Evolutionary conservation across 2,888 invertebrate species (phyloP).

Genomic region (Drosophila meridionalis): DNA sequence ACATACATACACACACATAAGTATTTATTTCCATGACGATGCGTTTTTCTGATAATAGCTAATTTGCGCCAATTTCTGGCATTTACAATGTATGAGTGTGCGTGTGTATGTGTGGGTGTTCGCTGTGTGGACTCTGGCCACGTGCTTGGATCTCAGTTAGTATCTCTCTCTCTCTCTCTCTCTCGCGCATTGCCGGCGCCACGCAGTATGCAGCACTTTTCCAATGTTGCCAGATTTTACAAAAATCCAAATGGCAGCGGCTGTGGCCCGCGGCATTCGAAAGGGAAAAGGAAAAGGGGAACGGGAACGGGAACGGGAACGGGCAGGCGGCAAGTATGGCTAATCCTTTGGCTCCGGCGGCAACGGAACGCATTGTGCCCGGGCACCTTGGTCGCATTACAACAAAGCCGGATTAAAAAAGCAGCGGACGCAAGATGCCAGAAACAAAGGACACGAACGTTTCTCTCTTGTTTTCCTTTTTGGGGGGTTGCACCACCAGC

Average conservation of each 20-base stretch:
- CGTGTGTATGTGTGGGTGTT: constrained; percentile 20
- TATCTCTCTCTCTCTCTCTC: not conserved
- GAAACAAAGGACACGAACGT: constrained; percentile 45
- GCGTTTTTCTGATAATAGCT: constrained; percentile 28
- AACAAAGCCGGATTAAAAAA: constrained; percentile 67
- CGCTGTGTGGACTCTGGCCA: constrained; percentile 24
- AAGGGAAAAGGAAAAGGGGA: too few species aligned
- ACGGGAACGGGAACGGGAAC: too few species aligned
- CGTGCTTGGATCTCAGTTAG: constrained; percentile 36
- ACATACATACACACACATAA: not conserved
- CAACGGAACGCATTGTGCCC: constrained; percentile 32
- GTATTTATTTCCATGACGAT: constrained; percentile 28
- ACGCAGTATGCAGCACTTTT: constrained; percentile 46
- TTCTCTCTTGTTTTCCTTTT: not conserved
- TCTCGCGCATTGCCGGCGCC: constrained; percentile 17
- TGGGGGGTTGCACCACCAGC: constrained; percentile 34
- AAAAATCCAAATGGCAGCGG: constrained; percentile 3
- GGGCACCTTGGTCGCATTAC: constrained; percentile 47
- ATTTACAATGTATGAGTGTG: constrained; percentile 32
- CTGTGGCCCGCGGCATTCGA: not conserved
- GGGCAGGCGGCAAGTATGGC: constrained; percentile 13
- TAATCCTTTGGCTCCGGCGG: constrained; percentile 48
- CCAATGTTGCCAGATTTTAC: constrained; percentile 11
- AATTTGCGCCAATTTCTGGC: constrained; percentile 23
- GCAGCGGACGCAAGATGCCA: constrained; percentile 65